Base-by-base conservation (phyloP, 2,888 invertebrate genomes). In the Acanthosepion esculentum region DNA sequence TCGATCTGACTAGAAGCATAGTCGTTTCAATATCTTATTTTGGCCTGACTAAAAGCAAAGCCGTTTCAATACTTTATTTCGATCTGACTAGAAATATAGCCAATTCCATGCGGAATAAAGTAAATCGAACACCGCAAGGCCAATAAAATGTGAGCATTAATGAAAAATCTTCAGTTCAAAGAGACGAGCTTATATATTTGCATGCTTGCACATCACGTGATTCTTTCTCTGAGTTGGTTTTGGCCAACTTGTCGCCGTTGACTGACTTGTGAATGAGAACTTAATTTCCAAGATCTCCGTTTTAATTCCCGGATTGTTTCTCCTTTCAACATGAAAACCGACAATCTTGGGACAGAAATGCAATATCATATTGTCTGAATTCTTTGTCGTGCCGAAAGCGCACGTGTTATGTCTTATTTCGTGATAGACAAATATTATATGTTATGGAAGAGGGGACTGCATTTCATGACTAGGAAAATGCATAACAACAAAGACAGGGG, bases 371-470 rank as follows among this genome's bases (percentile, higher is more conserved):
- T 78, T 78, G 78, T 78, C 33, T 78, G 78, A n/a, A 78, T 78
- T 78, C 78, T n/a, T 78, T 78, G n/a, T 33, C n/a, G n/a, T 78
- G 18, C n/a, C n/a, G 33, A 78, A 15, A 78, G 78, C n/a, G 10
- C 78, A 33, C n/a, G 3, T 33, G 78, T 78, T n/a, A 78, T n/a
- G 78, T 78, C 78, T 78, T 78, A 33, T 78, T 33, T 78, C 78
- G 78, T 78, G 78, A 78, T 78, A 78, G 78, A 78, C 78, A 78
- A 78, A 78, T 78, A 78, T 78, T 78, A 33, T n/a, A 78, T 78
- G n/a, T 33, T 78, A n/a, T n/a, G 33, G 33, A 2, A n/a, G 12
- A 15, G 33, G 33, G 15, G 5, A 12, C 5, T 12, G 78, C n/a
- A 33, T n/a, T n/a, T n/a, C 12, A 33, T n/a, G 33, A 18, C 5